These are phyloP conservation scores for Catharus minimus DNA, from an alignment of 2,113 vertebrate species.

Conservation along the genomic window DNA sequence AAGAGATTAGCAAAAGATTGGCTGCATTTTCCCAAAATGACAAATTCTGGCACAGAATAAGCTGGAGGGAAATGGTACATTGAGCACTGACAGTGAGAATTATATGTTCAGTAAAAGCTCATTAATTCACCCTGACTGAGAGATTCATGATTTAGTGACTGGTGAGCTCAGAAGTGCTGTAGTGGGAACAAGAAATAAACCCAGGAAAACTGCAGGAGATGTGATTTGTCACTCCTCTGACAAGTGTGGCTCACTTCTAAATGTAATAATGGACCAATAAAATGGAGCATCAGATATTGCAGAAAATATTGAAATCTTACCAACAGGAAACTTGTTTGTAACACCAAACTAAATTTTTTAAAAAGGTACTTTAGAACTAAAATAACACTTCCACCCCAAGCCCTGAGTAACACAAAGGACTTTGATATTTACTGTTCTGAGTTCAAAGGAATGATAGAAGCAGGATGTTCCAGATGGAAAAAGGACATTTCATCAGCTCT, in stretches of 20 bases:
- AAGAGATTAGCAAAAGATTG: neutral
- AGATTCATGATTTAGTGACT: conserved; percentile 31
- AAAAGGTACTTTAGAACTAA: neutral
- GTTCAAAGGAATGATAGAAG: neutral
- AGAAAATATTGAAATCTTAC: neutral
- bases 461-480: neutral
- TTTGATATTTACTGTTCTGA: neutral
- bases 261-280: conserved; percentile 9
- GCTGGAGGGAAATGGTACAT: neutral
- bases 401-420: neutral
- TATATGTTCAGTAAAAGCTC: conserved; percentile 20
- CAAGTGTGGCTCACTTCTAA: neutral
- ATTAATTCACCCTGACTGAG: conserved; percentile 11
- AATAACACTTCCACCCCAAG: neutral
- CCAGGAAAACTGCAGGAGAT: neutral
- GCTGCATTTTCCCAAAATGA: conserved; percentile 21
- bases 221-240: conserved; percentile 27
- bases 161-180: neutral
- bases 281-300: neutral
- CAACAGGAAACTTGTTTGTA: neutral
- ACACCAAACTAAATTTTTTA: neutral
- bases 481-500: neutral
- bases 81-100: conserved; percentile 35
- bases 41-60: conserved; percentile 7
- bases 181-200: neutral